Evolutionary conservation across 2,888 invertebrate genomes (phyloP).

Genomic region (Chymomyza fuscimana): DNA sequence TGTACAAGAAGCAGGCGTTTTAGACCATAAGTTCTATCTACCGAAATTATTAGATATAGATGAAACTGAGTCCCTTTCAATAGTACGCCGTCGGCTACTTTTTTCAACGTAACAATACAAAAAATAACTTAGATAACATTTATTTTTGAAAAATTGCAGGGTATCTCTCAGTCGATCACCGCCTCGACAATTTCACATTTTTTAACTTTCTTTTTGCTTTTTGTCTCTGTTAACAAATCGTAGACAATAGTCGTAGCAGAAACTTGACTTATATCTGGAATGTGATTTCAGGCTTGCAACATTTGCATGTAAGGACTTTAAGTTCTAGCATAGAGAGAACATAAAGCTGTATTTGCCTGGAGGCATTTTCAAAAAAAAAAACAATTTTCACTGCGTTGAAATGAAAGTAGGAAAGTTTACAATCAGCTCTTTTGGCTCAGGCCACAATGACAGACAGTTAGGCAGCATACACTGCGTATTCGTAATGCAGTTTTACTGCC

Average conservation of each 20-base stretch:
- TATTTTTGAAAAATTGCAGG: no score
- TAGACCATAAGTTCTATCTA: no score
- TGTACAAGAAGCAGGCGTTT: no score
- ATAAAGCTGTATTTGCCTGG: slow-evolving; percentile 13
- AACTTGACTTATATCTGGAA: slow-evolving; percentile 5
- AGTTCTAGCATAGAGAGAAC: slow-evolving; percentile 30
- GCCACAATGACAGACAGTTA: slow-evolving; percentile 42
- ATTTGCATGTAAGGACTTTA: slow-evolving; percentile 30
- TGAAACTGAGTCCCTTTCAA: no score
- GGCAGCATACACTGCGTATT: slow-evolving; percentile 45
- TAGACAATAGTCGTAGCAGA: not conserved
- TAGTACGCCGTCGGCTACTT: no score
- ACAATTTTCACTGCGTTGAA: not conserved
- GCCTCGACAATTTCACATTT: not conserved
- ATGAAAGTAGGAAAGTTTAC: slow-evolving; percentile 50
- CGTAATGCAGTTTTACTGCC: slow-evolving; percentile 31
- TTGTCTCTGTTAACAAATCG: not conserved
- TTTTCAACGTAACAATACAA: no score
- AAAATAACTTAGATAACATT: no score
- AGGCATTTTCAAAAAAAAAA: slow-evolving; percentile 7
- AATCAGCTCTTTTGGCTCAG: slow-evolving; percentile 50
- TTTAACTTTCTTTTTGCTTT: slow-evolving; percentile 27
- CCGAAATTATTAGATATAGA: no score
- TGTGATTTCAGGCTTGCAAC: slow-evolving; percentile 49
- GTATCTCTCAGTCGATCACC: no score